These are phyloP conservation scores for Dissostichus mawsoni DNA, from an alignment of 2,113 vertebrate species.

Conservation along the genomic window DNA sequence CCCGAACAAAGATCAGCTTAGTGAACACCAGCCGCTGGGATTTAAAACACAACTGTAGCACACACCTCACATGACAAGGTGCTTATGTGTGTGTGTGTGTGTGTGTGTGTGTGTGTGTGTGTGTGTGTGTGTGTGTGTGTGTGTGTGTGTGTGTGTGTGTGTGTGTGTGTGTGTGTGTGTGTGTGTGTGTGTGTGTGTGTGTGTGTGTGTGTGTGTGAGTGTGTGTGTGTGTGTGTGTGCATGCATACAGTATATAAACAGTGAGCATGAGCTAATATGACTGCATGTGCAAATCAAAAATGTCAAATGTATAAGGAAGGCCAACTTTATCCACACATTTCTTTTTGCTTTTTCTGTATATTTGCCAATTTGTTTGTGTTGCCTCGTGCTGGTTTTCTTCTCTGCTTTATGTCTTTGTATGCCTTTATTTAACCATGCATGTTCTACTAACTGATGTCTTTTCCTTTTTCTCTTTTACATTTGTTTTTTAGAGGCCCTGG, in stretches of 20 bases:
- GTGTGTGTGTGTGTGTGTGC: not conserved
- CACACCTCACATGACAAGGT: slow-evolving; percentile 23
- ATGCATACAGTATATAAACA: slow-evolving; percentile 8
- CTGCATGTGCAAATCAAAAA: not conserved
- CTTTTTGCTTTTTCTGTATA: too few relatives aligned
- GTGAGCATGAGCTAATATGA: not conserved
- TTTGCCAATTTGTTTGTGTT: not conserved
- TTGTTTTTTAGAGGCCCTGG: not conserved
- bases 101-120: not conserved
- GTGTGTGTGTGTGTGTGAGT: too few relatives aligned
- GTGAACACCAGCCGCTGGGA: slow-evolving; percentile 47
- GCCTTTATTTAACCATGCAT: not conserved
- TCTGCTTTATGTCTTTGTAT: not conserved
- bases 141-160: too few relatives aligned
- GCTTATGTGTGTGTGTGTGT: slow-evolving; percentile 8
- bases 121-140: not conserved
- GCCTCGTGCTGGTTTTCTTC: not conserved
- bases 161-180: too few relatives aligned
- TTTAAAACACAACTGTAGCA: slow-evolving; percentile 18
- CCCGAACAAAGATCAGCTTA: slow-evolving; percentile 34
- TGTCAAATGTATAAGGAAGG: too few relatives aligned
- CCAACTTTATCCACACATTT: too few relatives aligned
- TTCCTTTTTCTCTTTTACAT: not conserved
- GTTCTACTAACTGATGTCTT: too few relatives aligned
- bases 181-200: too few relatives aligned